phyloP scores from a whole-genome alignment of 2,797 vertebrate species.

The Sternarchorhynchus goeldii region DNA sequence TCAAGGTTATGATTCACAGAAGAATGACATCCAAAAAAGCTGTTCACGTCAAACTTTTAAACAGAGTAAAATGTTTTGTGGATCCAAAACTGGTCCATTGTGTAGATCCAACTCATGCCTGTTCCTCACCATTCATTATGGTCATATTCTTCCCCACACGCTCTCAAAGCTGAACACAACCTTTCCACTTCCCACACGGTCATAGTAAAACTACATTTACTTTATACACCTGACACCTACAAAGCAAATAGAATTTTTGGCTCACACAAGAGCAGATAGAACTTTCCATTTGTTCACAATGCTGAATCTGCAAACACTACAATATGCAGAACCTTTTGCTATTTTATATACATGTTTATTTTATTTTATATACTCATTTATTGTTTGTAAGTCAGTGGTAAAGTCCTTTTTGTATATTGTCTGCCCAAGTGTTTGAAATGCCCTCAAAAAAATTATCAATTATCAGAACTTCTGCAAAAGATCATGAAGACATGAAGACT shows the following conservation, averaged over 20 bases:
- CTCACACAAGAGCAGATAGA: neutral
- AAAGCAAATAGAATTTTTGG: neutral
- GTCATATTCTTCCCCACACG: neutral
- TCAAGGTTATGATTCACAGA: slow-evolving; percentile 11
- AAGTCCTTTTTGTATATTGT: neutral
- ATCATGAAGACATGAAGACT: neutral
- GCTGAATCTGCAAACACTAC: neutral
- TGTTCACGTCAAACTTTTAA: slow-evolving; percentile 20
- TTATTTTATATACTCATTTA: neutral
- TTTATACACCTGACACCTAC: neutral
- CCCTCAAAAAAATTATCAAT: neutral
- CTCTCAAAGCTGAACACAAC: neutral
- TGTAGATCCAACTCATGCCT: slow-evolving; percentile 19
- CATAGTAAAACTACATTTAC: slow-evolving; percentile 7
- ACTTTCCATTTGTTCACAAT: slow-evolving; percentile 3
- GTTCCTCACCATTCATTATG: slow-evolving; percentile 21
- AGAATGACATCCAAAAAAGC: neutral
- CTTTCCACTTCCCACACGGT: neutral
- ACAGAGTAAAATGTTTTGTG: slow-evolving; percentile 20
- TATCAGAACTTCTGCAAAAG: slow-evolving; percentile 19
- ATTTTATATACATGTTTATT: neutral
- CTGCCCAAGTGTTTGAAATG: too few species aligned
- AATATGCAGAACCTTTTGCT: neutral
- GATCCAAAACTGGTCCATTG: neutral
- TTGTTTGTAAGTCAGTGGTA: too few species aligned